These are phyloP conservation scores for Pseudomyrmex gracilis DNA, from an alignment of 1,140 invertebrate genomes.

Conservation along the genomic window DNA sequence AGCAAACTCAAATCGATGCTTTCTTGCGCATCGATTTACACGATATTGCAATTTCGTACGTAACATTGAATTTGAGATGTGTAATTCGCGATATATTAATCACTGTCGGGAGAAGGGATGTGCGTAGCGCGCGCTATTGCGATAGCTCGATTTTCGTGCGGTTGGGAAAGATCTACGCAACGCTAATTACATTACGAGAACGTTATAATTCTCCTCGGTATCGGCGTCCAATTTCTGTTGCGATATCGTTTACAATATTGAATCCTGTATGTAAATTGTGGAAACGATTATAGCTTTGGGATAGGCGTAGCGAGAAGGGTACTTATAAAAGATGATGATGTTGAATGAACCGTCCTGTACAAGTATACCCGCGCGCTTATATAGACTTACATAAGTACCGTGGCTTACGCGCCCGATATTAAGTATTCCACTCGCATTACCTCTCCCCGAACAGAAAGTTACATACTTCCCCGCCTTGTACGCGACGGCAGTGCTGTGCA, in stretches of 20 bases:
- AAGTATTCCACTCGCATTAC: conserved; percentile 72
- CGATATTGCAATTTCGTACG: conserved; percentile 15
- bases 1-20: conserved; percentile 8
- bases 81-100: conserved; percentile 11
- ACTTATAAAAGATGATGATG: not conserved
- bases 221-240: too few relatives aligned
- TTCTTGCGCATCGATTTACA: conserved; percentile 18
- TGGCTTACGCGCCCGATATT: conserved; percentile 63
- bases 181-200: too few relatives aligned
- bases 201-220: too few relatives aligned
- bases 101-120: not conserved
- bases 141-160: not conserved
- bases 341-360: conserved; percentile 24
- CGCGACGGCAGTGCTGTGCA: conserved; percentile 63
- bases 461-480: conserved; percentile 66
- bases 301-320: too few relatives aligned
- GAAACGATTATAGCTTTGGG: too few relatives aligned
- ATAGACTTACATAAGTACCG: conserved; percentile 37
- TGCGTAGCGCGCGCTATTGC: not conserved
- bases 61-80: conserved; percentile 1
- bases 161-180: too few relatives aligned
- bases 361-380: not conserved
- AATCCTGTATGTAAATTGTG: not conserved
- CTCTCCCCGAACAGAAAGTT: conserved; percentile 72
- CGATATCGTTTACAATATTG: not conserved